Evolutionary conservation across 2,113 vertebrate genomes (phyloP).

Genomic region (Alethe diademata): DNA sequence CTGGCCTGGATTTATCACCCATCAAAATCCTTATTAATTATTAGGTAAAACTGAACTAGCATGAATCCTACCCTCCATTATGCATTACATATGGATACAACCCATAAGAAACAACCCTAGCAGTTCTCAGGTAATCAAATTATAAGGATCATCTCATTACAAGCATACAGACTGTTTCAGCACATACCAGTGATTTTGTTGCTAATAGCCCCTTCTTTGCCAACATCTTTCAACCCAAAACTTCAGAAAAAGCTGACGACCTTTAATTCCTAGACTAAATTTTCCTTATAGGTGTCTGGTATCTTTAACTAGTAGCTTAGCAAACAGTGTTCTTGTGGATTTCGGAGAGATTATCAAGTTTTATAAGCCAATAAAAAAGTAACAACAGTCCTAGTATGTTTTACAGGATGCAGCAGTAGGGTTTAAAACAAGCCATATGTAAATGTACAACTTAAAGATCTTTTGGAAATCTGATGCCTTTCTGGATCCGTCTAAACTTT

Average conservation of each 20-base stretch:
- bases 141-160: not conserved
- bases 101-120: not conserved
- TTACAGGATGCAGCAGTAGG: not conserved
- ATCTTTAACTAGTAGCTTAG: not conserved
- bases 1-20: not conserved
- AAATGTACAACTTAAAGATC: not conserved
- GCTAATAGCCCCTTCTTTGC: not conserved
- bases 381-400: not conserved
- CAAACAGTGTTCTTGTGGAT: not conserved
- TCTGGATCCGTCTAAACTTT: not conserved
- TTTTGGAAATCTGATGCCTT: not conserved
- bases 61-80: not conserved
- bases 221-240: not conserved
- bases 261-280: not conserved
- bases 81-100: not conserved
- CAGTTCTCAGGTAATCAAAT: not conserved
- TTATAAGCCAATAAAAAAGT: slow-evolving; percentile 9
- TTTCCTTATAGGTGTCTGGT: not conserved
- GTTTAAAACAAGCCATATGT: not conserved
- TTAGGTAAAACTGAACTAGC: not conserved
- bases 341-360: not conserved
- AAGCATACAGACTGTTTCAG: not conserved
- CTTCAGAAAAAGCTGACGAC: not conserved
- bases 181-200: not conserved
- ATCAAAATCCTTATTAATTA: not conserved